These are phyloP conservation scores for Deilephila elpenor DNA, from an alignment of 2,888 invertebrate species.

Conservation along the genomic window DNA sequence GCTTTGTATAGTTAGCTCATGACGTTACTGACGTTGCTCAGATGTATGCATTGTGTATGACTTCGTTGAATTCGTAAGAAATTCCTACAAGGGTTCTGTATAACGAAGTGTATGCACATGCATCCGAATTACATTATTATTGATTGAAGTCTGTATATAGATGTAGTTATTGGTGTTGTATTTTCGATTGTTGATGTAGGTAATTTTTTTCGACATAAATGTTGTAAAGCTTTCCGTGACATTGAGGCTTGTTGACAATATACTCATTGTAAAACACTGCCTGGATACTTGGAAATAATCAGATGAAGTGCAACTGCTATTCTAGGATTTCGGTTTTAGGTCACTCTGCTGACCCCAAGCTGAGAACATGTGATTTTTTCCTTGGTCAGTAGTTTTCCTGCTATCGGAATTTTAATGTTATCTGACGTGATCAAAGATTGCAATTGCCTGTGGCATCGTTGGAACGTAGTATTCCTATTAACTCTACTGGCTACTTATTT, in stretches of 20 bases:
- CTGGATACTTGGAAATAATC: too few relatives aligned
- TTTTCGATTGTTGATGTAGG: background rate
- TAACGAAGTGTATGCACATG: background rate
- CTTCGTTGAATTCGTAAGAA: background rate
- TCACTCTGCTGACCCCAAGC: too few relatives aligned
- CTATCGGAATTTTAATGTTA: too few relatives aligned
- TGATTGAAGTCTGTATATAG: background rate
- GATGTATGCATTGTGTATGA: too few relatives aligned
- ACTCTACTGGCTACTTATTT: background rate
- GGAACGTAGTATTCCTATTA: background rate
- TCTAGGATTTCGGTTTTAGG: too few relatives aligned
- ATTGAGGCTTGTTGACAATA: background rate
- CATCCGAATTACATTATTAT: background rate
- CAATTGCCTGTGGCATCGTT: background rate
- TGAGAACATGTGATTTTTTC: too few relatives aligned
- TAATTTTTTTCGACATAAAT: background rate
- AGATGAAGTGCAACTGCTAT: too few relatives aligned
- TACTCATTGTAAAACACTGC: background rate
- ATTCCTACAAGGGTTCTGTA: background rate
- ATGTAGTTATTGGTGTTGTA: background rate
- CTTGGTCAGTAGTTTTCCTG: too few relatives aligned
- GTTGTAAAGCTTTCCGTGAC: background rate
- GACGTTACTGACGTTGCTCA: conserved; percentile 1
- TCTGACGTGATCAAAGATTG: too few relatives aligned
- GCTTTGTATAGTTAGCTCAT: conserved; percentile 1